phyloP scores from a whole-genome alignment of 92 coral and sea anemone genomes.

The Palythoa grandiflora region DNA sequence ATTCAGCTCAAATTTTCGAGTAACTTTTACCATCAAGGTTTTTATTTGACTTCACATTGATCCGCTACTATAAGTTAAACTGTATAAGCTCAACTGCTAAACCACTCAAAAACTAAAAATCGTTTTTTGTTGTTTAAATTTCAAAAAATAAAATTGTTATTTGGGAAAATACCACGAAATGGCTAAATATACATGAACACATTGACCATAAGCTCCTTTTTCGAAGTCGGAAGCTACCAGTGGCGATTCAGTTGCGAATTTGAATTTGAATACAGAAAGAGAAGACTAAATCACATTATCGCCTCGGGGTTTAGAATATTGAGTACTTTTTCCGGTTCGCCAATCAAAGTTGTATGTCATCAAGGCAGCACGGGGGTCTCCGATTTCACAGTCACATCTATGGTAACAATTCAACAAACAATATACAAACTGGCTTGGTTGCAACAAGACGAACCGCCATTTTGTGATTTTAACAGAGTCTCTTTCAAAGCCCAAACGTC shows the following conservation, averaged over 20 bases:
- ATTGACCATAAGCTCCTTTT: no score
- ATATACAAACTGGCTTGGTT: not conserved
- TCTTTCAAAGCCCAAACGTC: not conserved
- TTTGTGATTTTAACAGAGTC: not conserved
- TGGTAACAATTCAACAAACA: conserved; percentile 34
- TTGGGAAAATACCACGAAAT: not conserved
- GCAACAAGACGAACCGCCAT: not conserved
- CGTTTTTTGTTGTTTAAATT: not conserved
- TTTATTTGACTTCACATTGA: no score
- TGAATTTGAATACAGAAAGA: conserved; percentile 32
- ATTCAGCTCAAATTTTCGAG: no score
- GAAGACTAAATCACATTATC: conserved; percentile 1
- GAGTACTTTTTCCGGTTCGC: conserved; percentile 24
- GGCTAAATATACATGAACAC: no score
- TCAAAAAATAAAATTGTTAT: not conserved
- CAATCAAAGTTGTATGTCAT: conserved; percentile 25
- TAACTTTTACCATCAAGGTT: no score
- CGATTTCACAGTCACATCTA: conserved; percentile 45
- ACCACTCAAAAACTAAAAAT: no score
- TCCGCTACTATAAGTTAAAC: no score
- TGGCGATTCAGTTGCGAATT: not conserved
- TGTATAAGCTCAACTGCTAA: no score
- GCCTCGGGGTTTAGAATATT: conserved; percentile 23
- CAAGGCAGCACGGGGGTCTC: conserved; percentile 13
- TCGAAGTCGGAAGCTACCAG: no score